Evolutionary conservation across 2,888 invertebrate species (phyloP).

Genomic region (Sinodicranocentrus sp.): DNA sequence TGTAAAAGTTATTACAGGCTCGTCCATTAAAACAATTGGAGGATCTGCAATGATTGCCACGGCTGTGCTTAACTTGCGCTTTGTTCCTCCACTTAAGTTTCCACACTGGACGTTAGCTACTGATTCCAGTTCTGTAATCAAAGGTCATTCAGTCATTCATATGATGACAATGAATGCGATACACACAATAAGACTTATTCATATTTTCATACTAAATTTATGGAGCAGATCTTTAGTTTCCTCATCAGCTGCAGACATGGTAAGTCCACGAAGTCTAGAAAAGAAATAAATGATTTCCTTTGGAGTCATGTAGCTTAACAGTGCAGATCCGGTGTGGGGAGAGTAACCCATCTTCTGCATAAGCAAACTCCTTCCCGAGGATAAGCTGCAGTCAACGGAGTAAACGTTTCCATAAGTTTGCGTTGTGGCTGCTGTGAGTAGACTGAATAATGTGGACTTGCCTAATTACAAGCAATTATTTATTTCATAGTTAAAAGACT

Average conservation of each 20-base stretch:
- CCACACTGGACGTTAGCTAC: slow-evolving; percentile 63
- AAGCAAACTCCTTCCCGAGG: slow-evolving; percentile 1
- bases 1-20: slow-evolving; percentile 79
- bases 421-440: slow-evolving; percentile 80
- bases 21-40: slow-evolving; percentile 85
- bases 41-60: slow-evolving; percentile 86
- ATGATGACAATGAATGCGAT: no score
- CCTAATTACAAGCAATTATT: no score
- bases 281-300: slow-evolving; percentile 86
- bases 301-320: slow-evolving; percentile 87
- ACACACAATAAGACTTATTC: no score
- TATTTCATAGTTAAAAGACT: no score
- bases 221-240: slow-evolving; percentile 69
- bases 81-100: slow-evolving; percentile 87
- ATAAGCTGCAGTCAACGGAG: background rate
- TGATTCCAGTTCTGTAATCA: slow-evolving; percentile 51
- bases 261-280: slow-evolving; percentile 87
- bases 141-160: no score
- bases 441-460: slow-evolving; percentile 81
- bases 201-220: slow-evolving; percentile 69
- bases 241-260: slow-evolving; percentile 71
- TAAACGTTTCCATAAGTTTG: slow-evolving; percentile 79
- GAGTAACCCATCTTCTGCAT: slow-evolving; percentile 86
- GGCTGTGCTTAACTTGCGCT: slow-evolving; percentile 87
- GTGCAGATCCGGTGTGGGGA: slow-evolving; percentile 92